Conservation (phyloP, 1,140 invertebrate species). For the Aplysia californica region DNA sequence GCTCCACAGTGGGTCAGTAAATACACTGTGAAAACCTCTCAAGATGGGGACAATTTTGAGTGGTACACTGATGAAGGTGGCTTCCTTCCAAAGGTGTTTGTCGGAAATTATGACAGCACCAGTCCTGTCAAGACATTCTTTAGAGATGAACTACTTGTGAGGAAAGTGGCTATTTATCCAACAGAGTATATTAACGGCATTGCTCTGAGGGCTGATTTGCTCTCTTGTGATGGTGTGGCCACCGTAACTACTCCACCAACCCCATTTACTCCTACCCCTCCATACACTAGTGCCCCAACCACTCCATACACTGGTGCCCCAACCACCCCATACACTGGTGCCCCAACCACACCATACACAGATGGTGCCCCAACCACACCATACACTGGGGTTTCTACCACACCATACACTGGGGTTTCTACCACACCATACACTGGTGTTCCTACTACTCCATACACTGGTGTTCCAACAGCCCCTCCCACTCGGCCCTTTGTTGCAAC, state of each 20-base stretch:
- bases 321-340: not conserved
- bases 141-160: constrained; percentile 33
- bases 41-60: constrained; percentile 47
- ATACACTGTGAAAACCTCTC: constrained; percentile 55
- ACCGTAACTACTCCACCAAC: not conserved
- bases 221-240: not conserved
- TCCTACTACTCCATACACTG: no score
- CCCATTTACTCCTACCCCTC: not conserved
- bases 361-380: constrained; percentile 6
- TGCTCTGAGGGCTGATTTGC: constrained; percentile 44
- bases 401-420: constrained; percentile 4
- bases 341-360: not conserved
- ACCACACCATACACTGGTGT: no score
- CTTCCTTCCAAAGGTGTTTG: constrained; percentile 35
- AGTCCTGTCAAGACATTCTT: constrained; percentile 39
- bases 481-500: constrained; percentile 35
- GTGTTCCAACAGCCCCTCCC: constrained; percentile 37
- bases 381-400: not conserved
- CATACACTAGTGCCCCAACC: no score
- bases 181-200: constrained; percentile 46
- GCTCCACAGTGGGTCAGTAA: constrained; percentile 54
- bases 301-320: not conserved
- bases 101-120: constrained; percentile 43
- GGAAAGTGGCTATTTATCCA: constrained; percentile 46
- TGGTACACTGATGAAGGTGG: constrained; percentile 27